Evolutionary conservation across 2,888 invertebrate genomes (phyloP), one percentile per base, ranked within the genome.

Genomic region (Phortica magna): DNA sequence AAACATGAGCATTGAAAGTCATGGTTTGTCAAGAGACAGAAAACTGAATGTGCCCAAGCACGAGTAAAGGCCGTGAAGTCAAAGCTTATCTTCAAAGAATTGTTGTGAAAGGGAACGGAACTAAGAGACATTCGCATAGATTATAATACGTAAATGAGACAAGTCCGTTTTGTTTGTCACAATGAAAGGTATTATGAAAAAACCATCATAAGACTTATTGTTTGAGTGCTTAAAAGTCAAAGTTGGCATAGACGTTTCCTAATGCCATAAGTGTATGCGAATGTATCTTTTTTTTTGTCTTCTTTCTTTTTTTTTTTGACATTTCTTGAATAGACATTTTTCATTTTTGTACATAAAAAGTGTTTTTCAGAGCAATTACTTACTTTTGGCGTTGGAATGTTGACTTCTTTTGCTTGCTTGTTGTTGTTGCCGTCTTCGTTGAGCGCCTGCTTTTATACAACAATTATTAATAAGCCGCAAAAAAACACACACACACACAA

Each of bases 361-460:
- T 9, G 14, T 48, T 48, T 48, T 48, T 48, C 3, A 48, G 14
- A 48, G 48, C 48, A 48, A 48, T 48, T 48, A 48, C 14, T 48
- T 48, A 48, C 48, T 48, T 48, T 48, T 48, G 14, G 48, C 48
- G 9, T 9, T 7, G 48, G 9, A 12, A 14, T 14, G 3, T 9
- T 48, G 2, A 9, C 22, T 17, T 22, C 61, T 61, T 61, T 61
- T 2, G 9, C 10, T 61, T 22, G 17, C 19, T 22, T 19, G 17
- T 61, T 7, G 59, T 19, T 2, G 61, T 61, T 1, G 7, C 10
- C 22, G 22, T 22, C 22, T 7, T 61, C 61, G 17, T 61, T 61
- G 83, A 85, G 82, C 84, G 82, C 65, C 78, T 61, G 61, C 61
- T 10, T 61, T 61, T 22, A 61, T 61, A 65, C 68, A 55, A 57